Base-by-base conservation (phyloP, 2,797 vertebrate genomes). In the Cichlasoma orientale region DNA sequence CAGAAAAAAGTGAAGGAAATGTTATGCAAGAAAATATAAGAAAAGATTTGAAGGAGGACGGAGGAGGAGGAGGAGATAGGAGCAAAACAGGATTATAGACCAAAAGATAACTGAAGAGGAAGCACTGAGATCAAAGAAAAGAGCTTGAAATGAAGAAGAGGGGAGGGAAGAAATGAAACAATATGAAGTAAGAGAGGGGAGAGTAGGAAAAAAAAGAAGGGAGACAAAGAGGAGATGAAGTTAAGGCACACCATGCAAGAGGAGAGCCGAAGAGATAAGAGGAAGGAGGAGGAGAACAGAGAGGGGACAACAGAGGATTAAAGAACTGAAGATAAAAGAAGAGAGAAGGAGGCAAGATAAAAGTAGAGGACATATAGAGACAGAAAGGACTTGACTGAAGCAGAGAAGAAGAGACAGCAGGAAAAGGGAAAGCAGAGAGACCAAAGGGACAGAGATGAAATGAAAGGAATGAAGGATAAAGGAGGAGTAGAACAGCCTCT, bases 321-420 rank as follows among this genome's bases (percentile, higher is more conserved):
- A 78, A 81, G 56, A 68, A 74, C 1, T 21, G 54, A 3, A 63
- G 66, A 76, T 59, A 52, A 75, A 55, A 75, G 9, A 63, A 50
- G 27, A 74, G 5, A 55, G 33, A 14, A 68, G 23, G 54, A 47
- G 52, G 56, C 36, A 4, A 53, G 82, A 88, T 70, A 69, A 79
- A 77, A 86, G 82, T n/a, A 53, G 68, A 78, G 82, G 80, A 63
- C 66, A 70, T 0, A 5, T 19, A 25, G 23, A 80, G 29, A 41
- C 23, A 80, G 54, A 63, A 21, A 59, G n/a, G 53, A 50, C 19
- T 27, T 23, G 52, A 57, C 25, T 33, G 0, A 54, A 47, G 31
- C 31, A 25, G 63, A 74, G 21, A 19, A 69, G 36, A 63, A n/a
- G 29, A 73, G 33, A 31, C 56, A 58, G 19, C 63, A 68, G 36